Evolutionary conservation across 2,113 vertebrate genomes (phyloP), one percentile per base, ranked within the genome.

Genomic region (Pseudonaja textilis): DNA sequence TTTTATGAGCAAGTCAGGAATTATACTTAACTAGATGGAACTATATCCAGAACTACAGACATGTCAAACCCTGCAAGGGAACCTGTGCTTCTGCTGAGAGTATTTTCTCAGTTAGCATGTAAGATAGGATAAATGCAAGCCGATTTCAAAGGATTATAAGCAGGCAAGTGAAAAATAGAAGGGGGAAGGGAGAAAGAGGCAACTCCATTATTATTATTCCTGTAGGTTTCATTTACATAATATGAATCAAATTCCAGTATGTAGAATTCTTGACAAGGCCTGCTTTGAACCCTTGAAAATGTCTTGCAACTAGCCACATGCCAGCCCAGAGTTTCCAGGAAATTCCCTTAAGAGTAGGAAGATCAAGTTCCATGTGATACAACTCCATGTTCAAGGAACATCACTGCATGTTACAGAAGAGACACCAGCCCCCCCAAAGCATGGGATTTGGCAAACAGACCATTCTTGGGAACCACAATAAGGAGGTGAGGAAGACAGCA

Each of bases 51-150:
- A n/a, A 93, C n/a, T 88, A 91, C 95, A 94, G 42, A 88, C 92
- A 14, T 91, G 55, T 45, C 12, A 91, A 69, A 59, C 52, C 47
- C 39, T 92, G 93, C 47, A 94, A 94, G 94, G 93, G 55, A 96
- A 95, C 57, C 50, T 39, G 26, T 1, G 18, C 0, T 14, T 74
- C 9, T 86, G 61, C 57, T 74, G 90, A 89, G 86, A 89, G 91
- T 74, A 85, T 57, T 9, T 6, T 91, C 55, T 95, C 1, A 0
- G 11, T 88, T 57, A 93, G n/a, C 34, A 69, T 61, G 88, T 1
- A 81, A 93, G 92, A 94, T 86, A 0, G 88, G 10, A 22, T 3
- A 42, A 25, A 92, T 64, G 89, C 55, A 91, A 39, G 14, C 23
- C 42, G n/a, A 61, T n/a, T 89, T 6, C n/a, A 92, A 93, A 12